Evolutionary conservation across 2,113 vertebrate species (phyloP).

Genomic region (Corythornis madagascariensis): DNA sequence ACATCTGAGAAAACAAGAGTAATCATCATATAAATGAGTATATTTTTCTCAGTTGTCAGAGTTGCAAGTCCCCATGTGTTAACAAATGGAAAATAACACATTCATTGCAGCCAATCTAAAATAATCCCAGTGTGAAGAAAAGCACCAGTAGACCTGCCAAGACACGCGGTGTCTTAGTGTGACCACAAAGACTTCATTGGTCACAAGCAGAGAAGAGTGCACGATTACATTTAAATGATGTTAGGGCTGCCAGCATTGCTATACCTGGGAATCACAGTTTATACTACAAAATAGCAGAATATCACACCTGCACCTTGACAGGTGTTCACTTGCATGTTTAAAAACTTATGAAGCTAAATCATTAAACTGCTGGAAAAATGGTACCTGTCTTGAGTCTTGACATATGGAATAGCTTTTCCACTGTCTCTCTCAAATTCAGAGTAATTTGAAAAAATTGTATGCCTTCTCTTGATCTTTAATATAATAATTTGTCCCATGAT

Average conservation of each 20-base stretch:
- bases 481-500: slow-evolving; percentile 67
- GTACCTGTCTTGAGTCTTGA: slow-evolving; percentile 39
- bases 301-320: slow-evolving; percentile 62
- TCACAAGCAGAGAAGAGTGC: slow-evolving; percentile 51
- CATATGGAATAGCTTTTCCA: slow-evolving; percentile 58
- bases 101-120: slow-evolving; percentile 67
- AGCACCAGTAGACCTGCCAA: slow-evolving; percentile 59
- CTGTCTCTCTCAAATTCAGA: slow-evolving; percentile 51
- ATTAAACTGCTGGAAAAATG: slow-evolving; percentile 59
- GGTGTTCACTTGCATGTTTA: slow-evolving; percentile 58
- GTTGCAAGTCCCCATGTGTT: slow-evolving; percentile 63
- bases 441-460: slow-evolving; percentile 70
- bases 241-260: slow-evolving; percentile 18
- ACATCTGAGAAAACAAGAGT: slow-evolving; percentile 29
- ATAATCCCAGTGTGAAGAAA: slow-evolving; percentile 60
- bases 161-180: not conserved
- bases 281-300: not conserved
- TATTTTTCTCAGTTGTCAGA: slow-evolving; percentile 64
- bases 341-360: slow-evolving; percentile 58
- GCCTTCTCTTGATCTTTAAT: slow-evolving; percentile 72
- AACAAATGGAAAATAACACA: slow-evolving; percentile 74
- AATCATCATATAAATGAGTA: slow-evolving; percentile 64
- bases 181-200: slow-evolving; percentile 47
- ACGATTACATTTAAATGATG: not conserved
- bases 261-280: slow-evolving; percentile 35